phyloP scores from a whole-genome alignment of 1,140 invertebrate species.

The Drosophila tani region DNA sequence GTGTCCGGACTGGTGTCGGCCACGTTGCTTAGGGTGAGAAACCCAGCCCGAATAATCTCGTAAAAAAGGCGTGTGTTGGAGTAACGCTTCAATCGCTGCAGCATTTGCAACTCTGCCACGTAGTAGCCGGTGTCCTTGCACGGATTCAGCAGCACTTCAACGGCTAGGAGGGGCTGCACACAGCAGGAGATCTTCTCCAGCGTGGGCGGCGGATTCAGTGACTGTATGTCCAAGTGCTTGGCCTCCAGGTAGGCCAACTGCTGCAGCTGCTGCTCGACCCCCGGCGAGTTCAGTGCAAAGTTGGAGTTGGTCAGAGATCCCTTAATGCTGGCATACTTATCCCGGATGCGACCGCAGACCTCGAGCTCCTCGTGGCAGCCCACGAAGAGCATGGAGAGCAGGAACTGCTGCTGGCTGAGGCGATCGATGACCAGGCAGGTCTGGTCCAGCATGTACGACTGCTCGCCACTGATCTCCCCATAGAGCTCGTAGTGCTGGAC shows the following conservation, averaged over 20 bases:
- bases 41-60: slow-evolving; percentile 94
- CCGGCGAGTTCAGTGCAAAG: slow-evolving; percentile 50
- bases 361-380: slow-evolving; percentile 89
- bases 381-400: slow-evolving; percentile 93
- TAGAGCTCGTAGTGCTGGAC: slow-evolving; percentile 86
- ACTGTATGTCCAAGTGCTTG: slow-evolving; percentile 69
- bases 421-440: slow-evolving; percentile 89
- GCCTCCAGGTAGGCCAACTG: slow-evolving; percentile 77
- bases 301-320: slow-evolving; percentile 71
- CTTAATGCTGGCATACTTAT: slow-evolving; percentile 74
- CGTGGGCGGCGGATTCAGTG: slow-evolving; percentile 74
- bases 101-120: slow-evolving; percentile 92
- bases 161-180: slow-evolving; percentile 90
- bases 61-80: slow-evolving; percentile 91
- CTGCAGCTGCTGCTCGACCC: slow-evolving; percentile 70
- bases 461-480: slow-evolving; percentile 86
- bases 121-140: slow-evolving; percentile 91
- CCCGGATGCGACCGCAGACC: slow-evolving; percentile 56
- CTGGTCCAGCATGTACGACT: slow-evolving; percentile 89
- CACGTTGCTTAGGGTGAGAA: slow-evolving; percentile 93
- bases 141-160: slow-evolving; percentile 91
- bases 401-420: slow-evolving; percentile 90
- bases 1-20: slow-evolving; percentile 90
- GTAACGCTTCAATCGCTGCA: slow-evolving; percentile 93
- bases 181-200: slow-evolving; percentile 90